Evolutionary conservation across 2,113 vertebrate species (phyloP).

Genomic region (Lepisosteus oculatus): DNA sequence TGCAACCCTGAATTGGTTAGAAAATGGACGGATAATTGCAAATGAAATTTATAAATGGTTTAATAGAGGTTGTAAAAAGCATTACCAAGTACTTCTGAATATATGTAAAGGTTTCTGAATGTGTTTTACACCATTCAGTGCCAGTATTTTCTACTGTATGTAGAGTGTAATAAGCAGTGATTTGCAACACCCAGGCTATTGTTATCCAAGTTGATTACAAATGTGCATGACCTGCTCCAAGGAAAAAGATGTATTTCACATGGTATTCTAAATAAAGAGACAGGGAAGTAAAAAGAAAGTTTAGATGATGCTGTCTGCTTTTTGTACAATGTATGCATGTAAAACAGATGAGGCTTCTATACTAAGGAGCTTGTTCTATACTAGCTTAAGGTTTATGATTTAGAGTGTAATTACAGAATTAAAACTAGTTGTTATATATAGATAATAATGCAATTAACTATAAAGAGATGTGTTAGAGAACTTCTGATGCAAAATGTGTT

Average conservation of each 20-base stretch:
- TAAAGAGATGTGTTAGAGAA: conserved; percentile 11
- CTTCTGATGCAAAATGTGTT: conserved; percentile 15
- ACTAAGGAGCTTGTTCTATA: not conserved
- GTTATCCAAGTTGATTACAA: conserved; percentile 6
- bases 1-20: too few relatives aligned
- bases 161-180: not conserved
- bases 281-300: not conserved
- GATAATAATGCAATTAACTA: conserved; percentile 2
- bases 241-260: not conserved
- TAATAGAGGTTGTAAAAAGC: too few relatives aligned
- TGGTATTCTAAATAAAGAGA: not conserved
- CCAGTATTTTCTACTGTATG: too few relatives aligned
- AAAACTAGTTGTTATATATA: not conserved
- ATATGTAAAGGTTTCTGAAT: too few relatives aligned
- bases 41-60: too few relatives aligned
- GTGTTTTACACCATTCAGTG: too few relatives aligned
- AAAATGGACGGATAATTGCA: too few relatives aligned
- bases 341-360: not conserved
- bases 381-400: not conserved
- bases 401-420: conserved; percentile 11
- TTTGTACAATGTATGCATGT: conserved; percentile 20
- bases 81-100: too few relatives aligned
- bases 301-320: not conserved
- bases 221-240: conserved; percentile 22
- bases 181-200: conserved; percentile 7